Evolutionary conservation across 2,113 vertebrate genomes (phyloP).

Genomic region (Petromus typicus): DNA sequence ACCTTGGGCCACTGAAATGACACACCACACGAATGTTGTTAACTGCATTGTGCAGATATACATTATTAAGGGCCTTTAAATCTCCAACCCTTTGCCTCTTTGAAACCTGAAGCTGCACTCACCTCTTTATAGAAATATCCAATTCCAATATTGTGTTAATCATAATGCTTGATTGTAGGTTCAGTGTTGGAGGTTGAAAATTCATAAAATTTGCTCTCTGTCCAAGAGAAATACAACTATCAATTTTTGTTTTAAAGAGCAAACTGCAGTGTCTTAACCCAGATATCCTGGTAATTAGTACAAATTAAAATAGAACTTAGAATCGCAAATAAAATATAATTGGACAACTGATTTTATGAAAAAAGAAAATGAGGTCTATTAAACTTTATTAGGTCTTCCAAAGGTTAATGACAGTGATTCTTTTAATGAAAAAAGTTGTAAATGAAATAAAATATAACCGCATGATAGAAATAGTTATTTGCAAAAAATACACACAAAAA

Average conservation of each 20-base stretch:
- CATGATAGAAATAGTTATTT: constrained; percentile 86
- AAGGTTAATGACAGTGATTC: constrained; percentile 88
- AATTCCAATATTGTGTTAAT: not conserved
- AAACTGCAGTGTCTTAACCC: constrained; percentile 74
- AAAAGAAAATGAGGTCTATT: constrained; percentile 87
- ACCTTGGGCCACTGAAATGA: constrained; percentile 50
- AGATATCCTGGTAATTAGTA: constrained; percentile 79
- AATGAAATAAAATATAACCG: constrained; percentile 87
- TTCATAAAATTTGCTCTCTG: constrained; percentile 59
- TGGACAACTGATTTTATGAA: constrained; percentile 85
- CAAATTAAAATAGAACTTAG: constrained; percentile 86
- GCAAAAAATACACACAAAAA: constrained; percentile 84
- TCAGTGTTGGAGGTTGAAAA: constrained; percentile 58
- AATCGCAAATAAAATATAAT: constrained; percentile 89
- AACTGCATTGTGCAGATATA: not conserved
- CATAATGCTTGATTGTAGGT: constrained; percentile 26
- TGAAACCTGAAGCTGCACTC: constrained; percentile 52
- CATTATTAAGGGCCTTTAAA: not conserved
- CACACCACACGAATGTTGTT: constrained; percentile 3
- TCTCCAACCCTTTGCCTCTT: not conserved
- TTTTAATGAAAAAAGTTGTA: constrained; percentile 86
- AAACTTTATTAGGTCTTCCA: constrained; percentile 88
- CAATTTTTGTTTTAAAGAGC: constrained; percentile 78
- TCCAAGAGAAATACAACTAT: constrained; percentile 70
- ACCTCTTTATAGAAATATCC: constrained; percentile 52